Evolutionary conservation across 2,797 vertebrate genomes (phyloP), one percentile per base, ranked within the genome.

Genomic region (Brachymystax lenok): DNA sequence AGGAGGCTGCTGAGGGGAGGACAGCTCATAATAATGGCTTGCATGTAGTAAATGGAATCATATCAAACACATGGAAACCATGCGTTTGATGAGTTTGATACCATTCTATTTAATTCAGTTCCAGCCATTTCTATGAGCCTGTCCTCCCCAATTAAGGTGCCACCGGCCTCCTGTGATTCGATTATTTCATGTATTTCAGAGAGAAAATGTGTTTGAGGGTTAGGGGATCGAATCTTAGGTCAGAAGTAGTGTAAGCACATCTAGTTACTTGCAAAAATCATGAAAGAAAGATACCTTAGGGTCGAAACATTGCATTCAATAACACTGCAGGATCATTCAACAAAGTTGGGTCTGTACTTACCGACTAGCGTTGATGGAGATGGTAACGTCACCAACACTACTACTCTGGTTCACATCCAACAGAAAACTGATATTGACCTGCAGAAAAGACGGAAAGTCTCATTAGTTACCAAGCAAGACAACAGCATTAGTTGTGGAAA

Each of bases 391-490:
- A 27, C 96, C 95, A 59, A 95, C 92, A 74, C 88, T 95, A 90
- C 90, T 95, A 89, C 96, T 94, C 0, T 95, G 96, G 79, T 93
- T 97, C 40, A 96, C 94, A 72, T 98, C 97, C 87, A 99, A 86
- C 10, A 98, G 88, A 85, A 99, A 97, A 87, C 91, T 96, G 74
- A 97, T 87, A 71, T 97, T 94, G 82, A 96, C 76, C 98, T 99
- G 76, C 82, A 73, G 83, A 71, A 90, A 86, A 24, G 4, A 17
- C 7, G 3, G 10, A 63, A 13, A 27, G 59, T 63, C n/a, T 63
- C 59, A 63, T 63, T 13, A 27, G 21, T 21, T 3, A 63, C 10
- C 7, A 10, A 63, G 4, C 21, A 24, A 24, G 21, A 59, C 6
- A 59, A 59, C 54, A 59, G 17, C 54, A 59, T 6, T n/a, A 59